A percentile compares a stretch with the other conserved stretches of the same genome.
Conservation (phyloP, 35 echinoderm and acorn worm genomes). For the Acanthaster planci region DNA sequence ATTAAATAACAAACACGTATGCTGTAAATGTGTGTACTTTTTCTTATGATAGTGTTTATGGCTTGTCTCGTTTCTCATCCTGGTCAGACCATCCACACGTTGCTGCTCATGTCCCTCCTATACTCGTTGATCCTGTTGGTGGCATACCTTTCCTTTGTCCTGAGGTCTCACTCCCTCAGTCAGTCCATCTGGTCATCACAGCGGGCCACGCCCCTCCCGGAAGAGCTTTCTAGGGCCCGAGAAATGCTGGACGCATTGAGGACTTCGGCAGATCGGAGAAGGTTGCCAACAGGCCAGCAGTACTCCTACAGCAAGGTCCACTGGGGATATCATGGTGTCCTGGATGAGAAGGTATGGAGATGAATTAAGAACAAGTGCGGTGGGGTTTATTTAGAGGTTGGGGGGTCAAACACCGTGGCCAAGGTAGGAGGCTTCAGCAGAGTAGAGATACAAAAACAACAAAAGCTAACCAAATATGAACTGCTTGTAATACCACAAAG, state of each 20-base stretch:
- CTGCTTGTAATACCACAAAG: too few species aligned
- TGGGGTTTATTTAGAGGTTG: too few species aligned
- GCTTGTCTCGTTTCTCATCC: too few species aligned
- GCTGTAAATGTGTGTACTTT: too few species aligned
- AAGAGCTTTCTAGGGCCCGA: neutral
- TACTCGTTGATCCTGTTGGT: neutral
- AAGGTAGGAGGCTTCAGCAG: too few species aligned
- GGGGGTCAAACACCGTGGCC: too few species aligned
- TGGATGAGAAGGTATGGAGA: neutral
- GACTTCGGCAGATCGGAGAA: neutral
- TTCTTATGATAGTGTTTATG: too few species aligned
- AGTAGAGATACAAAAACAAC: too few species aligned
- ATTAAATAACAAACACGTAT: too few species aligned
- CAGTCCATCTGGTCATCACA: neutral
- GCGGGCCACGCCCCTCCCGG: neutral
- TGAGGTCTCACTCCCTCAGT: neutral
- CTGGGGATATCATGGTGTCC: conserved; percentile 1
- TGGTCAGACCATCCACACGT: neutral
- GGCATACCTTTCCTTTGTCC: neutral
- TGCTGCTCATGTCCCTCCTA: neutral
- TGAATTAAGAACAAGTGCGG: too few species aligned
- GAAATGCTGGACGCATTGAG: neutral
- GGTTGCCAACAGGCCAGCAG: neutral
- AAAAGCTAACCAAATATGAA: too few species aligned
- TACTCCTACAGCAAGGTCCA: neutral